phyloP scores from a whole-genome alignment of 2,797 vertebrate genomes.

The Enoplosus armatus region DNA sequence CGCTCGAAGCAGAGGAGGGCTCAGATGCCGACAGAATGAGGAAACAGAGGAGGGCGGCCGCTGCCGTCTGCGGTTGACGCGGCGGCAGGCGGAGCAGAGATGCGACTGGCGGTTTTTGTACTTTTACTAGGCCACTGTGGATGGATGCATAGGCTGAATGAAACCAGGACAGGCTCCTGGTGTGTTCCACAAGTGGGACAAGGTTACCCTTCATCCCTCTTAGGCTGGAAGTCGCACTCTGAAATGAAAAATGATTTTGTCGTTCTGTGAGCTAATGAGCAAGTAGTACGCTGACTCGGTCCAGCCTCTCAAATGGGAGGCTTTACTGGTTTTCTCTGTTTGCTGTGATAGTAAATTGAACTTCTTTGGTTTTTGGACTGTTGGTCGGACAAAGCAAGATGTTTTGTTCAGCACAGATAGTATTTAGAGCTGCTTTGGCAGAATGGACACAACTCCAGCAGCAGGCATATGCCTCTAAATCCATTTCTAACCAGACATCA shows the following conservation, averaged over 20 bases:
- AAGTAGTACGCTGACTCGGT: neutral
- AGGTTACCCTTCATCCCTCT: constrained; percentile 45
- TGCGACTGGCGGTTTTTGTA: constrained; percentile 38
- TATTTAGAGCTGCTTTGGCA: neutral
- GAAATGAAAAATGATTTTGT: neutral
- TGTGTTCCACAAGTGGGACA: constrained; percentile 63
- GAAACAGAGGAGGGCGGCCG: constrained; percentile 30
- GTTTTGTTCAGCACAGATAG: neutral
- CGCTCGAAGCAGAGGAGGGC: constrained; percentile 9
- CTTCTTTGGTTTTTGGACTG: neutral
- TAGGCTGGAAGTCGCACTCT: constrained; percentile 26
- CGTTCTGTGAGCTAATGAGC: constrained; percentile 8
- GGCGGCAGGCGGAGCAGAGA: constrained; percentile 28
- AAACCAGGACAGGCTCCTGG: constrained; percentile 56
- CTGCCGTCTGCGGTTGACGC: constrained; percentile 7
- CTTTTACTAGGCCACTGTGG: constrained; percentile 54
- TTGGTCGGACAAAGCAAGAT: neutral
- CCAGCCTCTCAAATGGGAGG: neutral
- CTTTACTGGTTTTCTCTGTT: constrained; percentile 5
- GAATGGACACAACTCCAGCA: neutral
- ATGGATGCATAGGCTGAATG: constrained; percentile 52
- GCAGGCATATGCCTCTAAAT: neutral
- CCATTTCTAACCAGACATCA: neutral
- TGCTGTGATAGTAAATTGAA: neutral
- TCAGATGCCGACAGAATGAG: constrained; percentile 56